A percentile compares a stretch with the other conserved stretches of the same genome.
Evolutionary conservation across 2,888 invertebrate genomes (phyloP).

Genomic region (Drosophila mulleri): DNA sequence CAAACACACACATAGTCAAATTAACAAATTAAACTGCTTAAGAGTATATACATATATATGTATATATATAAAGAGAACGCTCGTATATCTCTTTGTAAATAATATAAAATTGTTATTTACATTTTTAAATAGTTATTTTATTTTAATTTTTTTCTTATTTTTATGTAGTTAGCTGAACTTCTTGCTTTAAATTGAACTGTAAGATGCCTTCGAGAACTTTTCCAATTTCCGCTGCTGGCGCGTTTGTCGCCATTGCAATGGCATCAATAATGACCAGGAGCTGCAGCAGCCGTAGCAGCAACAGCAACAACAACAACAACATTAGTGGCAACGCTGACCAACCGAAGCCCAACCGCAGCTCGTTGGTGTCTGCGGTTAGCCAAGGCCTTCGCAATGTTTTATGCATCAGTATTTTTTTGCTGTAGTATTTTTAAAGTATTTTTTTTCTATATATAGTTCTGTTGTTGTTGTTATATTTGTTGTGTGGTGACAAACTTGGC

Average conservation of each 20-base stretch:
- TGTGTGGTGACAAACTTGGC: constrained; percentile 75
- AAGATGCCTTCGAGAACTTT: constrained; percentile 49
- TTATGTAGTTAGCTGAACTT: background rate
- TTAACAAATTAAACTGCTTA: too few relatives aligned
- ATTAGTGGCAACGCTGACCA: constrained; percentile 37
- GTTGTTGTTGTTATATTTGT: constrained; percentile 8
- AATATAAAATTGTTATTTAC: too few relatives aligned
- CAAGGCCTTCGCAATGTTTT: constrained; percentile 52
- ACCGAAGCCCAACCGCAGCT: constrained; percentile 53
- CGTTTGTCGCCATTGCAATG: constrained; percentile 49
- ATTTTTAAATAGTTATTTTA: too few relatives aligned
- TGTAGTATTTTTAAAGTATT: constrained; percentile 9
- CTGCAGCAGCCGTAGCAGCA: constrained; percentile 9
- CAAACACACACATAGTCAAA: too few relatives aligned
- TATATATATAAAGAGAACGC: too few relatives aligned
- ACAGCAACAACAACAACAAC: constrained; percentile 16
- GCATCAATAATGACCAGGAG: constrained; percentile 64
- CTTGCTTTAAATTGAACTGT: constrained; percentile 5
- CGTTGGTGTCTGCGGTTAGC: constrained; percentile 61
- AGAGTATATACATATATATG: too few relatives aligned
- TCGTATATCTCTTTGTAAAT: too few relatives aligned
- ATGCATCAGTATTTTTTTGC: constrained; percentile 43
- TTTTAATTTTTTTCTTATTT: too few relatives aligned
- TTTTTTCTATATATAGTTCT: constrained; percentile 28
- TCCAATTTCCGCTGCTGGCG: constrained; percentile 70